Evolutionary conservation across 2,113 vertebrate species (phyloP).

Genomic region (cat (Felis catus)): DNA sequence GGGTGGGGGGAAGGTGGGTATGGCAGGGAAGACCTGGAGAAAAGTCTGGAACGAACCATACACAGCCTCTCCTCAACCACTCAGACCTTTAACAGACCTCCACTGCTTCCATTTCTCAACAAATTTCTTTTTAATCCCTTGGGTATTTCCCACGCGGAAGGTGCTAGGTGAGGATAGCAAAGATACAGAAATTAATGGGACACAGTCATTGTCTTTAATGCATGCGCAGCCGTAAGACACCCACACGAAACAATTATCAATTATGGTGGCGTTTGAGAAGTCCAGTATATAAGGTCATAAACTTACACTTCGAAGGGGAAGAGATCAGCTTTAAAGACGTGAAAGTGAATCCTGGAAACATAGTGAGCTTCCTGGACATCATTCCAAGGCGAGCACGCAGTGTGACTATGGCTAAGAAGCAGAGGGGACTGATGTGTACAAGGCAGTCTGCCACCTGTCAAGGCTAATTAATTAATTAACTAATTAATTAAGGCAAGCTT

Average conservation of each 20-base stretch:
- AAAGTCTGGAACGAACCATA: neutral
- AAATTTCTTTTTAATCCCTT: neutral
- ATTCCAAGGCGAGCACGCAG: neutral
- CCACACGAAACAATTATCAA: neutral
- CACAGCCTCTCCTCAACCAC: neutral
- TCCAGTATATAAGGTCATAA: neutral
- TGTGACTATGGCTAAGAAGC: neutral
- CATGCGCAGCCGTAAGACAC: neutral
- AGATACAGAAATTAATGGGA: neutral
- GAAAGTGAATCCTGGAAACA: neutral
- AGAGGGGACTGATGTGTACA: neutral
- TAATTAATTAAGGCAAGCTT: neutral
- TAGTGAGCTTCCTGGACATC: neutral
- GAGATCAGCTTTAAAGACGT: neutral
- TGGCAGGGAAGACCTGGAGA: neutral
- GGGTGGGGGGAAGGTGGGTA: rapidly evolving
- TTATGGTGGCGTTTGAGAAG: neutral
- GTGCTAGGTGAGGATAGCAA: neutral
- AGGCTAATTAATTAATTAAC: neutral
- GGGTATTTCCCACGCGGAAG: neutral
- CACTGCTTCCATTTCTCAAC: neutral
- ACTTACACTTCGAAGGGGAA: neutral
- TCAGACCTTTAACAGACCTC: neutral
- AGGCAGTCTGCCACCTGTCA: neutral
- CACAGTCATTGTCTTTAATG: neutral